phyloP scores from a whole-genome alignment of 2,888 invertebrate genomes.

The Aricia artaxerxes region DNA sequence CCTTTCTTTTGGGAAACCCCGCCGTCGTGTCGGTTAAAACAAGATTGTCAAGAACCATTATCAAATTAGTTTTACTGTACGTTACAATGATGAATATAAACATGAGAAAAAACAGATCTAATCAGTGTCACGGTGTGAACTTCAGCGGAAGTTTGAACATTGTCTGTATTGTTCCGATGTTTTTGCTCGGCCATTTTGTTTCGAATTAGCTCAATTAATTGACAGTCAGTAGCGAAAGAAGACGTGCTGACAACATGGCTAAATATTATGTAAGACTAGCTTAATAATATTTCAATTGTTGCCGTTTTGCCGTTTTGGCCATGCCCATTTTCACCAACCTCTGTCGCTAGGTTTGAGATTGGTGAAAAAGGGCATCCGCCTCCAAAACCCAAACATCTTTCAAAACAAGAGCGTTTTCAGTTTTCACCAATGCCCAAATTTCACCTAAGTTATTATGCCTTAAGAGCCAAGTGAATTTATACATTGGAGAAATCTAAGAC shows the following conservation, averaged over 20 bases:
- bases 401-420: too few relatives aligned
- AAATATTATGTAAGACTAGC: neutral
- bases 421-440: too few relatives aligned
- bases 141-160: slow-evolving; percentile 3
- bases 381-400: too few relatives aligned
- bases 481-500: too few relatives aligned
- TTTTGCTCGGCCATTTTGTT: slow-evolving; percentile 43
- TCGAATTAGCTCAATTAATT: slow-evolving; percentile 70
- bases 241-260: slow-evolving; percentile 48
- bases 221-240: slow-evolving; percentile 55
- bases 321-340: neutral
- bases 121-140: slow-evolving; percentile 7
- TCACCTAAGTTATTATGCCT: too few relatives aligned
- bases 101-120: slow-evolving; percentile 24
- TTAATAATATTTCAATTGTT: neutral
- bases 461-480: neutral
- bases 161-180: slow-evolving; percentile 2
- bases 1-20: too few relatives aligned
- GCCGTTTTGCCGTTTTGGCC: neutral
- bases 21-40: neutral
- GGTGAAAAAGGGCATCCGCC: neutral
- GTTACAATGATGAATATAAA: neutral
- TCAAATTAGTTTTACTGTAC: neutral
- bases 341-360: neutral
- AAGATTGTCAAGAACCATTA: neutral